phyloP scores from a whole-genome alignment of 2,797 vertebrate species.

The Loris lydekkerianus region DNA sequence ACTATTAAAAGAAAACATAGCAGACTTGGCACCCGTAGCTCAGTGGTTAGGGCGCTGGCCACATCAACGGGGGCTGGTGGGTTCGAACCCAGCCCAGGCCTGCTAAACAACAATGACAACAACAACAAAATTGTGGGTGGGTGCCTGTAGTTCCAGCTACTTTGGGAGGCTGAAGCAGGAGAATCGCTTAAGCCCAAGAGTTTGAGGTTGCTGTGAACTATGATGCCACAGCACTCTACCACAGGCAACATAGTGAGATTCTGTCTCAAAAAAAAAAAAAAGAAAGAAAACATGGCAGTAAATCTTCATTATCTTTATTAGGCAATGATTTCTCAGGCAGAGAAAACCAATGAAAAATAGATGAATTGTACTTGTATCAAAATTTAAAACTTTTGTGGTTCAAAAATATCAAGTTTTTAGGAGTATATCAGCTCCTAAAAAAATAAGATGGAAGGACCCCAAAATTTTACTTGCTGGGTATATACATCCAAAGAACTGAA shows the following conservation, averaged over 20 bases:
- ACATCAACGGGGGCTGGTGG: too few species aligned
- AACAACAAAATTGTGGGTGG: too few species aligned
- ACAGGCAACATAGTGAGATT: too few species aligned
- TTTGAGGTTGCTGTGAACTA: too few species aligned
- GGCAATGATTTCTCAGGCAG: constrained; percentile 19
- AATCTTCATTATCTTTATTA: background rate
- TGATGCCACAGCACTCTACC: too few species aligned
- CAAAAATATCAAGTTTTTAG: background rate
- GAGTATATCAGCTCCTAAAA: constrained; percentile 14
- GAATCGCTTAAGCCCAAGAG: too few species aligned
- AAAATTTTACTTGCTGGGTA: constrained; percentile 35
- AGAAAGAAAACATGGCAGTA: background rate
- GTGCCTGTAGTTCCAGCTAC: too few species aligned
- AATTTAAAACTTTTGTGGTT: constrained; percentile 14
- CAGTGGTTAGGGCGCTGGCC: too few species aligned
- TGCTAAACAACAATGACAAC: too few species aligned
- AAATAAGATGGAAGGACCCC: constrained; percentile 32
- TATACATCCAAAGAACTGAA: background rate
- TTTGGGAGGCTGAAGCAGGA: too few species aligned
- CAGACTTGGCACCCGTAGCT: background rate
- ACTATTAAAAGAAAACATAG: background rate
- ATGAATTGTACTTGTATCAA: background rate
- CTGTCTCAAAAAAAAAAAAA: too few species aligned
- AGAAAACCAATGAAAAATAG: background rate
- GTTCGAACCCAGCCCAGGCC: too few species aligned